These are phyloP conservation scores for Sympetrum striolatum DNA, from an alignment of 2,888 invertebrate genomes.

Conservation along the genomic window DNA sequence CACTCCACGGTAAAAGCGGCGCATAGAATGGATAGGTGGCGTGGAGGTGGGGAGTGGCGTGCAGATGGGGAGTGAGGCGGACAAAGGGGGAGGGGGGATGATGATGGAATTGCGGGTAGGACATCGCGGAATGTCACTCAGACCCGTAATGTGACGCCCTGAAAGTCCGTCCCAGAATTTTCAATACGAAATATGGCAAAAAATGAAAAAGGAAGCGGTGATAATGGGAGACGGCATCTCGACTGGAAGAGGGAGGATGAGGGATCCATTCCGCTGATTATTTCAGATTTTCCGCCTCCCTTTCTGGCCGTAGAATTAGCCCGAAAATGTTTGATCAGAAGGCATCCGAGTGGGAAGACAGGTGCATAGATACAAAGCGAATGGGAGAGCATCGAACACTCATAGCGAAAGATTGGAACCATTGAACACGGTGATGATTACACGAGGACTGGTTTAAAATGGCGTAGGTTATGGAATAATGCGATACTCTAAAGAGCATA, in stretches of 20 bases:
- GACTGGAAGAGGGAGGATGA: background rate
- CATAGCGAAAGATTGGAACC: too few species aligned
- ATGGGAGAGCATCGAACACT: too few species aligned
- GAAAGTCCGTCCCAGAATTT: background rate
- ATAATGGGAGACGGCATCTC: background rate
- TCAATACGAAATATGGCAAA: background rate
- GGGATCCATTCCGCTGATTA: slow-evolving; percentile 33
- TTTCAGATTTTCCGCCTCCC: slow-evolving; percentile 12
- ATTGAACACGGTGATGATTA: too few species aligned
- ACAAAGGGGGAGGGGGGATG: background rate
- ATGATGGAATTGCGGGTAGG: background rate
- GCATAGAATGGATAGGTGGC: background rate
- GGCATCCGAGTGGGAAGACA: background rate
- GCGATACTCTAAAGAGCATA: too few species aligned
- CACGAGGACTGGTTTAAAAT: too few species aligned
- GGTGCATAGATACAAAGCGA: too few species aligned
- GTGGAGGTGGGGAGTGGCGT: background rate
- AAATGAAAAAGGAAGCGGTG: slow-evolving; percentile 13
- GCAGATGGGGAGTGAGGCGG: background rate
- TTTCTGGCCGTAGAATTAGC: background rate
- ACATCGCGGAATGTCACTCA: background rate
- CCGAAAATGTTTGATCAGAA: background rate
- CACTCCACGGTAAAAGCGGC: background rate
- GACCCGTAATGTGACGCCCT: slow-evolving; percentile 2
- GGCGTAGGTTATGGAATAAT: too few species aligned